phyloP scores from a whole-genome alignment of 2,113 vertebrate genomes.

The Noturus placidus region DNA sequence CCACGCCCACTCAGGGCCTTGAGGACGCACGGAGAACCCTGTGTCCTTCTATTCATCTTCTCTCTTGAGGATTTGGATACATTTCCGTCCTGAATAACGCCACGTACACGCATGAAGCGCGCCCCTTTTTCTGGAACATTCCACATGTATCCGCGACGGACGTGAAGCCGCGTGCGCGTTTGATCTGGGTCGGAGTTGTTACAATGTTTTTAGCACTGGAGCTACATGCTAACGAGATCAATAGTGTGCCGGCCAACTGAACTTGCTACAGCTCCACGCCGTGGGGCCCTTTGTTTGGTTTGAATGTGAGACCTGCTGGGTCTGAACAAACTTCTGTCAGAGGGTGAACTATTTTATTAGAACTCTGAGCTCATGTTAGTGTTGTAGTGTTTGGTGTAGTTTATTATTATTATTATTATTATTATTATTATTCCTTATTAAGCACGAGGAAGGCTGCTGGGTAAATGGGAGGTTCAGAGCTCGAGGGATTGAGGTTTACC shows the following conservation, averaged over 20 bases:
- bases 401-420: too few relatives aligned
- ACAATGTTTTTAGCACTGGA: slow-evolving; percentile 34
- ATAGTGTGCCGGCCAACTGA: slow-evolving; percentile 12
- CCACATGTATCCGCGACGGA: neutral
- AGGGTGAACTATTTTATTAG: neutral
- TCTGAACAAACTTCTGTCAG: neutral
- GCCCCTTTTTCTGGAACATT: neutral
- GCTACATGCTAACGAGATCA: slow-evolving; percentile 36
- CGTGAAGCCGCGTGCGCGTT: neutral
- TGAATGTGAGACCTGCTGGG: neutral
- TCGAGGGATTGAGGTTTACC: neutral
- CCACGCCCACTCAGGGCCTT: slow-evolving; percentile 71
- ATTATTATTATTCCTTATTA: too few relatives aligned
- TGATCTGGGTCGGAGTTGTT: neutral
- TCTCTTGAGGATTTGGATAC: neutral
- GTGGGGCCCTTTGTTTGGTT: neutral
- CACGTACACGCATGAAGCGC: neutral
- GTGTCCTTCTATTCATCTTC: slow-evolving; percentile 11
- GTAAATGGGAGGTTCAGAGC: neutral
- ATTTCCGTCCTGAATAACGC: neutral
- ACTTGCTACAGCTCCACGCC: neutral
- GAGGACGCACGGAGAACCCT: slow-evolving; percentile 33
- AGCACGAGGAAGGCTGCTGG: too few relatives aligned
- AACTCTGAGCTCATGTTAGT: too few relatives aligned
- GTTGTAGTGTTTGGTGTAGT: neutral